Conservation (phyloP, 1,140 invertebrate genomes). For the Lordiphosa clarofinis region DNA sequence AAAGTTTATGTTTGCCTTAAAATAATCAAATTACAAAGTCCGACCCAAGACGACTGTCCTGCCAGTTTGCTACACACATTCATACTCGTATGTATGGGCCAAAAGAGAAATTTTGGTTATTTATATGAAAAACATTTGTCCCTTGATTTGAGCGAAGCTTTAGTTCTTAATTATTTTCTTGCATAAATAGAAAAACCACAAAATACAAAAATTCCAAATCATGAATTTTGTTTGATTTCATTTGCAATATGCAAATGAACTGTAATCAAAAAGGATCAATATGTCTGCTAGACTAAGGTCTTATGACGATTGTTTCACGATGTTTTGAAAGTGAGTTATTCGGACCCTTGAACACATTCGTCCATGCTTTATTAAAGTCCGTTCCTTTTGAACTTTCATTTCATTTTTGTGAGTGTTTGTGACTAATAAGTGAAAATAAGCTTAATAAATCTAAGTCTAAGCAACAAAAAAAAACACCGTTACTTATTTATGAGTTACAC, state of each 20-base stretch:
- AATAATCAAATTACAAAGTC: conserved; percentile 41
- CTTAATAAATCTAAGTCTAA: too few species aligned
- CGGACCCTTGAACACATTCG: too few species aligned
- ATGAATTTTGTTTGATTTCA: conserved; percentile 36
- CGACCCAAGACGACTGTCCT: conserved; percentile 33
- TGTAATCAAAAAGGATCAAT: too few species aligned
- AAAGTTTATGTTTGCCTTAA: conserved; percentile 24
- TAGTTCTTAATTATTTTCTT: conserved; percentile 52
- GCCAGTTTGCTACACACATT: not conserved
- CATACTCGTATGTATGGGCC: not conserved
- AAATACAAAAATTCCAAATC: conserved; percentile 8
- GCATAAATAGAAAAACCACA: conserved; percentile 24
- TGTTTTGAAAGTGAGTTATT: too few species aligned
- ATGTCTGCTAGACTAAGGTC: too few species aligned
- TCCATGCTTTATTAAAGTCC: too few species aligned
- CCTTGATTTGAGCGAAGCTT: conserved; percentile 17
- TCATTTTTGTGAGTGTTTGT: too few species aligned
- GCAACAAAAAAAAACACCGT: too few species aligned
- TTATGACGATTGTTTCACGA: too few species aligned
- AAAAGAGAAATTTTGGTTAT: conserved; percentile 46
- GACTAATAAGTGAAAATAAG: too few species aligned
- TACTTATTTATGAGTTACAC: too few species aligned
- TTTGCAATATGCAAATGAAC: conserved; percentile 15
- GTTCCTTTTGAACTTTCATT: too few species aligned
- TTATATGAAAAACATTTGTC: conserved; percentile 37